Conservation (phyloP, 2,113 vertebrate species). For the Oncorhynchus tshawytscha region DNA sequence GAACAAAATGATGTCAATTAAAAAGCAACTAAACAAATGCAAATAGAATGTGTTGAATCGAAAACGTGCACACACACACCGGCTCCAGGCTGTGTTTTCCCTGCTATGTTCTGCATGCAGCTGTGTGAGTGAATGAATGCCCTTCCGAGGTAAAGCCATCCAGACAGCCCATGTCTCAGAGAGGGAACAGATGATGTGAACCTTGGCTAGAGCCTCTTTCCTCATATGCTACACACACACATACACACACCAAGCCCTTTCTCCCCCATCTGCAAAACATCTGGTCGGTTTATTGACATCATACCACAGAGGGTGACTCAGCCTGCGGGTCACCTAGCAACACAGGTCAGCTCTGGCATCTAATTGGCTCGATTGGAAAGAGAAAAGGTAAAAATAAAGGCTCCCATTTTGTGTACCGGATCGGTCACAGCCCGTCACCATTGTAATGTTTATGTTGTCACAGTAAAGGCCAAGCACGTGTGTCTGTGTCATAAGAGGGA, state of each 20-base stretch:
- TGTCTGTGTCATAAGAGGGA: neutral
- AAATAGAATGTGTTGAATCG: neutral
- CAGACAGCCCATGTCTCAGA: neutral
- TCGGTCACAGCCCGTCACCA: neutral
- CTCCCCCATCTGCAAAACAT: constrained; percentile 29
- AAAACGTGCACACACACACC: neutral
- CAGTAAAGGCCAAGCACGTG: neutral
- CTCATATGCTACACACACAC: too few relatives aligned
- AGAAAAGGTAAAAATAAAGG: neutral
- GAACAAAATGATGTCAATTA: neutral
- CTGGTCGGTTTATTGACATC: constrained; percentile 24
- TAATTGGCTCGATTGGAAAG: neutral
- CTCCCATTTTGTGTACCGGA: neutral
- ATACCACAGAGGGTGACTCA: constrained; percentile 31
- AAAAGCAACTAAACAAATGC: neutral
- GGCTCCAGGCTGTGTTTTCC: neutral
- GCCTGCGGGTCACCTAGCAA: constrained; percentile 16
- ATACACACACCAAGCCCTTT: neutral
- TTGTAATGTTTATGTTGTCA: neutral
- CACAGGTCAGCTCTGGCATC: neutral
- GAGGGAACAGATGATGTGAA: neutral
- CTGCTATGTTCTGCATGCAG: neutral
- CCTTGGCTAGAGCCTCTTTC: neutral
- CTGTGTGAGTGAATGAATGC: neutral
- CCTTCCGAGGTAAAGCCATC: constrained; percentile 5